These are phyloP conservation scores for Psilopogon haemacephalus DNA, from an alignment of 2,113 vertebrate species.

Conservation along the genomic window DNA sequence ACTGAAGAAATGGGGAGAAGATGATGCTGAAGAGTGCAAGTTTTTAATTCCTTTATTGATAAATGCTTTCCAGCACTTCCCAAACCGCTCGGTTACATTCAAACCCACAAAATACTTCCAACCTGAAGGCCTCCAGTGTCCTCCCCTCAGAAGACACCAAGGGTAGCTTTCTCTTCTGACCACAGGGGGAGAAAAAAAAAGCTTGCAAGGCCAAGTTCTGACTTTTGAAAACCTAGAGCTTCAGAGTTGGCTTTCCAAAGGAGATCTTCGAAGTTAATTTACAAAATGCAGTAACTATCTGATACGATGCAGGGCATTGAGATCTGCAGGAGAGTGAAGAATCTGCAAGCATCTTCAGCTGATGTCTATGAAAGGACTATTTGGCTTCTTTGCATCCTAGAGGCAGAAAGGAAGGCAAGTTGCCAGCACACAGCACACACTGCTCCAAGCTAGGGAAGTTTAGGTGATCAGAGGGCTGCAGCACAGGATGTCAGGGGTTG, in stretches of 20 bases:
- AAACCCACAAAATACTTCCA: constrained; percentile 72
- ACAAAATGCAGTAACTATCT: constrained; percentile 75
- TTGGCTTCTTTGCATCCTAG: constrained; percentile 77
- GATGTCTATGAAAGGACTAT: constrained; percentile 64
- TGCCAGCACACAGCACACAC: neutral
- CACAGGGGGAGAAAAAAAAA: constrained; percentile 19
- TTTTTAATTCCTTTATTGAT: constrained; percentile 77
- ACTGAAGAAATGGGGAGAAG: neutral
- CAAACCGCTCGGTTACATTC: constrained; percentile 76
- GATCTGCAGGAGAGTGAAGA: constrained; percentile 67
- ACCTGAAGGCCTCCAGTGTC: constrained; percentile 22
- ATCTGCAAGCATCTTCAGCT: constrained; percentile 70
- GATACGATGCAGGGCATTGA: constrained; percentile 56
- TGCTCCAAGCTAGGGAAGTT: neutral
- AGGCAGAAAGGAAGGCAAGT: neutral
- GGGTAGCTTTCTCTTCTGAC: constrained; percentile 42
- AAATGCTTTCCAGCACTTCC: constrained; percentile 72
- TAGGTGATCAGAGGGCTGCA: neutral
- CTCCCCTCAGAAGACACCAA: constrained; percentile 52
- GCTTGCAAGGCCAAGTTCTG: constrained; percentile 57
- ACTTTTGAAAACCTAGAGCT: constrained; percentile 68
- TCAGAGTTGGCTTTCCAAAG: constrained; percentile 62
- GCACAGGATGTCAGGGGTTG: too few relatives aligned
- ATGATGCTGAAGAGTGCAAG: neutral
- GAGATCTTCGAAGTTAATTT: constrained; percentile 68